phyloP scores from a whole-genome alignment of 2,113 vertebrate species.

The Chaenogobius annularis region DNA sequence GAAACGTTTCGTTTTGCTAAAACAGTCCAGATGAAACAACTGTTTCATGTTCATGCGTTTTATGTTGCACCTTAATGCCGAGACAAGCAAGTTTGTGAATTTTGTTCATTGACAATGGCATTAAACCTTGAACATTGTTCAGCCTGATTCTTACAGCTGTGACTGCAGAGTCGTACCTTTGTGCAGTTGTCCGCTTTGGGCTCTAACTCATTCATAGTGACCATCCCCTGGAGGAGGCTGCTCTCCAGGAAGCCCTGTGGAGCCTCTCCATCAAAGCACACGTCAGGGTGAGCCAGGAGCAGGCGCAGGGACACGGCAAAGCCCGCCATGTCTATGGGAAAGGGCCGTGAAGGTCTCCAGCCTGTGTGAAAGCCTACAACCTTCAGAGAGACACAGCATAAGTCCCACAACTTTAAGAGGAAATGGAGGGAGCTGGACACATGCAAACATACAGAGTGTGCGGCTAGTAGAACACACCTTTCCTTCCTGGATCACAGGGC shows the following conservation, averaged over 20 bases:
- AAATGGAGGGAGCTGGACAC: background rate
- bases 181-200: slow-evolving; percentile 87
- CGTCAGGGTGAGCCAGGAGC: slow-evolving; percentile 79
- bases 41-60: too few relatives aligned
- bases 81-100: too few relatives aligned
- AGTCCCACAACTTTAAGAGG: background rate
- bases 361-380: slow-evolving; percentile 88
- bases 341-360: slow-evolving; percentile 88
- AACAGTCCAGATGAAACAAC: too few relatives aligned
- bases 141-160: too few relatives aligned
- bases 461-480: slow-evolving; percentile 64
- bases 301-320: slow-evolving; percentile 85
- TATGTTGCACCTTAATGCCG: too few relatives aligned
- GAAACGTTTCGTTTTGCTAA: too few relatives aligned
- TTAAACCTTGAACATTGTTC: too few relatives aligned
- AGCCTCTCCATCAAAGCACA: slow-evolving; percentile 82
- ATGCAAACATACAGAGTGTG: too few relatives aligned
- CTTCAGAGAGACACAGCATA: slow-evolving; percentile 22
- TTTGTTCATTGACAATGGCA: too few relatives aligned
- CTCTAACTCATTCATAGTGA: slow-evolving; percentile 87
- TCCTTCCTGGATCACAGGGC: slow-evolving; percentile 84
- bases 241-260: slow-evolving; percentile 89
- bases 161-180: slow-evolving; percentile 69
- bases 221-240: slow-evolving; percentile 84
- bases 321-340: slow-evolving; percentile 91